Conservation (phyloP, 23 tunicate species). For the Pegea sp. region DNA sequence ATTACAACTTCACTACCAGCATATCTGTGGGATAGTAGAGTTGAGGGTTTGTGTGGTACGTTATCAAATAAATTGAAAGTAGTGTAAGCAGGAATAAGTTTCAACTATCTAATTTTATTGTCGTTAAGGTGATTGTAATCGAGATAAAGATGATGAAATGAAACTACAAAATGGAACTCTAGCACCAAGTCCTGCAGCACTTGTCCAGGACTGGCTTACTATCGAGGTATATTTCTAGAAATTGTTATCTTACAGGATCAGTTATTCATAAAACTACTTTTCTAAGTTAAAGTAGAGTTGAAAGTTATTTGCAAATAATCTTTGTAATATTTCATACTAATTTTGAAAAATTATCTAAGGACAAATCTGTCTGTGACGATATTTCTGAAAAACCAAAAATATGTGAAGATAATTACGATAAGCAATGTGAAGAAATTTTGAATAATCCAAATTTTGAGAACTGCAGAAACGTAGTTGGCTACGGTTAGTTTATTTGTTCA, state of each 20-base stretch:
- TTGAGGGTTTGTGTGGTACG: constrained; percentile 48
- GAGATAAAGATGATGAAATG: constrained; percentile 12
- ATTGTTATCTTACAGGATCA: too few species aligned
- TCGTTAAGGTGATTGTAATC: constrained; percentile 33
- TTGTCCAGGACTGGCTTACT: constrained; percentile 24
- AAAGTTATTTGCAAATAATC: too few species aligned
- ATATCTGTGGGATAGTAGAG: constrained; percentile 17
- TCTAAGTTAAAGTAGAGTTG: too few species aligned
- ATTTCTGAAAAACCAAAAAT: background rate
- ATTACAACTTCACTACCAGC: constrained; percentile 26
- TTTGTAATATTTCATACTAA: too few species aligned
- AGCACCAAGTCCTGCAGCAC: constrained; percentile 5
- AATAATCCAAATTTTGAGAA: constrained; percentile 8
- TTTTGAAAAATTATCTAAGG: too few species aligned
- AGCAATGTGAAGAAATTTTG: constrained; percentile 2
- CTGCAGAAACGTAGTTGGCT: constrained; percentile 20
- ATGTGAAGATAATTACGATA: background rate
- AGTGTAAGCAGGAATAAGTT: too few species aligned
- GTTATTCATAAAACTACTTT: too few species aligned
- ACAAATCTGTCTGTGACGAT: too few species aligned
- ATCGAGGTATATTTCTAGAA: background rate
- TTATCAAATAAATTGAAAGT: too few species aligned
- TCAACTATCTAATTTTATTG: too few species aligned
- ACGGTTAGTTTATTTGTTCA: constrained; percentile 3
- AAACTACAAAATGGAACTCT: constrained; percentile 7